A percentile compares a stretch with the other conserved stretches of the same genome.
Evolutionary conservation across 2,113 vertebrate species (phyloP).

Genomic region (Neogale vison): DNA sequence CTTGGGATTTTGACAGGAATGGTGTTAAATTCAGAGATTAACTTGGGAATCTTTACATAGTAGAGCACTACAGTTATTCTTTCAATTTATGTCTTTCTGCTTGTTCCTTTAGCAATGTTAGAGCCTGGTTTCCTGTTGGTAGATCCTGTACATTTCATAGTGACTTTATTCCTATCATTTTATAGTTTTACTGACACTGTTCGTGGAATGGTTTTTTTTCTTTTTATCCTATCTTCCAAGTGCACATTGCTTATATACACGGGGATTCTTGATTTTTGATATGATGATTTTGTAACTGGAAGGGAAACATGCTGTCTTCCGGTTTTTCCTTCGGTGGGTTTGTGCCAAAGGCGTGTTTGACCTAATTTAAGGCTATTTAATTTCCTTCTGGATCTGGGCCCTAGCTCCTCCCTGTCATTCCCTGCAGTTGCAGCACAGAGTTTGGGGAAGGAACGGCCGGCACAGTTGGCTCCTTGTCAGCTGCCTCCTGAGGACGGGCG

Average conservation of each 20-base stretch:
- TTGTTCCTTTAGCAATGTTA: conserved; percentile 6
- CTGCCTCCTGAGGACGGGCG: neutral
- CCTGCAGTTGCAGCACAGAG: neutral
- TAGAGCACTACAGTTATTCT: conserved; percentile 12
- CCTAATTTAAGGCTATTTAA: conserved; percentile 66
- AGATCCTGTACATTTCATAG: neutral
- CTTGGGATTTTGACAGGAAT: neutral
- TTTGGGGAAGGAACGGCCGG: neutral
- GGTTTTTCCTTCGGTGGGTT: conserved; percentile 35
- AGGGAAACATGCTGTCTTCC: conserved; percentile 36
- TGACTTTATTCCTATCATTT: conserved; percentile 14
- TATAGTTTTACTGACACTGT: conserved; percentile 1
- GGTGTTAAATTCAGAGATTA: neutral
- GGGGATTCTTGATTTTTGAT: conserved; percentile 33
- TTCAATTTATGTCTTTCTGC: neutral
- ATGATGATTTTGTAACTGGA: conserved; percentile 41
- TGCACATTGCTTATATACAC: neutral
- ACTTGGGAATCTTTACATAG: neutral
- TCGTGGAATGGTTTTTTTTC: neutral
- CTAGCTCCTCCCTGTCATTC: conserved; percentile 22
- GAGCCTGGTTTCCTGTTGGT: neutral
- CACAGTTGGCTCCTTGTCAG: neutral
- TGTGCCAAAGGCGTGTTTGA: conserved; percentile 67
- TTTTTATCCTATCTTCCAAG: conserved; percentile 10
- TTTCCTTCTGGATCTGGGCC: conserved; percentile 65